Evolutionary conservation across 2,113 vertebrate species (phyloP).

Genomic region (Thunnus thynnus): DNA sequence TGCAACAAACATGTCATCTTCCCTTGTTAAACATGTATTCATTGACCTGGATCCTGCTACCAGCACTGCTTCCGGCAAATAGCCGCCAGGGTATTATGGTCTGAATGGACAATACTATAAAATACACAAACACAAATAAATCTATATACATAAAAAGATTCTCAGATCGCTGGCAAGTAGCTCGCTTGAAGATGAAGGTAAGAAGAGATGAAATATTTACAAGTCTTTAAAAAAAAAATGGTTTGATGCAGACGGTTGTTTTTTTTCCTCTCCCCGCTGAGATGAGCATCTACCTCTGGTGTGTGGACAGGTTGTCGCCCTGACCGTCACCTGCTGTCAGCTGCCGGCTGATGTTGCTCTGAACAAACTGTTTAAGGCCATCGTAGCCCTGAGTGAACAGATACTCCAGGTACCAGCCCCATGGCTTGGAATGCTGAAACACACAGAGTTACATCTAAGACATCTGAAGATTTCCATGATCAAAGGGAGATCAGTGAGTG

Average conservation of each 20-base stretch:
- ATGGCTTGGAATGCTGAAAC: conserved; percentile 84
- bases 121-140: conserved; percentile 34
- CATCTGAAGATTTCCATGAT: conserved; percentile 24
- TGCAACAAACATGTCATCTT: not conserved
- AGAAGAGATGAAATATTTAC: conserved; percentile 68
- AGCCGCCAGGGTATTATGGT: not conserved
- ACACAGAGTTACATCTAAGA: conserved; percentile 30
- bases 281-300: conserved; percentile 27
- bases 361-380: conserved; percentile 89
- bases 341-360: conserved; percentile 83
- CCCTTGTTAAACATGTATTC: not conserved
- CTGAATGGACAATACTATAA: conserved; percentile 19
- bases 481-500: conserved; percentile 40
- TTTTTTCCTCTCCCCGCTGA: not conserved
- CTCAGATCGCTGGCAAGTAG: not conserved
- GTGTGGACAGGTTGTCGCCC: not conserved
- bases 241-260: conserved; percentile 9
- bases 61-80: not conserved
- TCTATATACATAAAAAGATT: conserved; percentile 67
- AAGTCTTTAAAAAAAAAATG: conserved; percentile 57
- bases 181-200: not conserved
- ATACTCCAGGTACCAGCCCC: conserved; percentile 93
- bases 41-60: not conserved
- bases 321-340: not conserved
- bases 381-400: conserved; percentile 88